Evolutionary conservation across 1,140 invertebrate species (phyloP).

Genomic region (Gerris buenoi): DNA sequence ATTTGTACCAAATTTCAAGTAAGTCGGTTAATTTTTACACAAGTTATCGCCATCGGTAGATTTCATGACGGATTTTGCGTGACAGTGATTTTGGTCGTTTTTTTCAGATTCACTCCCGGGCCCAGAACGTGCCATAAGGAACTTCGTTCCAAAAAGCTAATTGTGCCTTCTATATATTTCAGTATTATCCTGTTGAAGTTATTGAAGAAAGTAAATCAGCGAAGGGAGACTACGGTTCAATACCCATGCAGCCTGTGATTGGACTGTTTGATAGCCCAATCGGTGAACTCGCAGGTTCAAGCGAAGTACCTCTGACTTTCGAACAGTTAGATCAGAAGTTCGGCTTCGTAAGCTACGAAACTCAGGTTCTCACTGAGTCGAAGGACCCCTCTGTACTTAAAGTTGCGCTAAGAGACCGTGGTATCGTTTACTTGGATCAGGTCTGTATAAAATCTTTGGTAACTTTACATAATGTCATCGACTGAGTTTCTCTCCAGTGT

Average conservation of each 20-base stretch:
- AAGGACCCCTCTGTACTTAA: slow-evolving; percentile 30
- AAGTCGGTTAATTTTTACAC: too few species aligned
- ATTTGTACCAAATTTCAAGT: too few species aligned
- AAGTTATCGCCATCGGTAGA: too few species aligned
- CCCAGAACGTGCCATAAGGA: too few species aligned
- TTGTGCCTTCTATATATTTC: too few species aligned
- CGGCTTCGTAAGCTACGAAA: slow-evolving; percentile 14
- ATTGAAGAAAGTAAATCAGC: background rate
- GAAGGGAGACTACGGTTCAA: slow-evolving; percentile 37
- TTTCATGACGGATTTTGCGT: too few species aligned
- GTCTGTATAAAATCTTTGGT: too few species aligned
- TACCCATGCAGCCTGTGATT: slow-evolving; percentile 33
- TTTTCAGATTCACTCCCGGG: too few species aligned
- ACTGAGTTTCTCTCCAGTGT: too few species aligned
- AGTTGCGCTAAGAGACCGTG: slow-evolving; percentile 47
- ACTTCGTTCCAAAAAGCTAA: too few species aligned
- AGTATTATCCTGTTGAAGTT: background rate
- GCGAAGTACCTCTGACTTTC: slow-evolving; percentile 39
- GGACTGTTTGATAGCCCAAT: slow-evolving; percentile 30
- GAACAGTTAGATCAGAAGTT: slow-evolving; percentile 38
- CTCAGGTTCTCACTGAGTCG: background rate
- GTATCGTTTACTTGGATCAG: slow-evolving; percentile 53
- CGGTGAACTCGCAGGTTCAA: slow-evolving; percentile 19
- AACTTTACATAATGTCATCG: too few species aligned
- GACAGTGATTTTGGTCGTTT: too few species aligned